Base-by-base conservation (phyloP, 1,140 invertebrate species). In the Neodiprion fabricii region DNA sequence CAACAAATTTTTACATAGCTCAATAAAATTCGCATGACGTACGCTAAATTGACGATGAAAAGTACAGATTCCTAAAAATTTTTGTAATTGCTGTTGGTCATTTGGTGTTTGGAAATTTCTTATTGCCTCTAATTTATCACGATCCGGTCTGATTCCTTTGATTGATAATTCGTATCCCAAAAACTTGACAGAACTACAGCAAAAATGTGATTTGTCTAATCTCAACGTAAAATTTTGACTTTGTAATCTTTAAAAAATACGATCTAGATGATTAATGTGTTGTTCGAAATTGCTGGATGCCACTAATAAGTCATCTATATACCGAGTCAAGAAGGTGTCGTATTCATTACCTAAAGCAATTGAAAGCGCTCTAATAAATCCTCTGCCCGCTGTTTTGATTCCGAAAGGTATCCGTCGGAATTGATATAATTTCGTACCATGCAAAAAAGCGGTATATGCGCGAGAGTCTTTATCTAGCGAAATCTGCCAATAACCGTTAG, bases 401-500 rank as follows among this genome's bases (percentile, higher is more conserved):
- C 61, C 61, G 17, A 65, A 65, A 14, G 61, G 61, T 14, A 65
- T 65, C 17, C 61, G 12, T 11, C 67, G 40, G 40, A 69, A 69
- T 17, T 69, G 67, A 23, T 69, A 69, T 69, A 9, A 69, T 69
- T 21, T 69, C 5, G 67, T 23, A 69, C 67, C 71, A 66, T 73
- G 48, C 9, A 72, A 47, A 73, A 81, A 82, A 8, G 80, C 78
- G 0, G 80, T 80, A 0, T 78, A 74, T 9, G 71, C 21, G 12
- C 61, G 76, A 1, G 49, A 70, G 0, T 50, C n/a, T 11, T 72
- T 8, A 0, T 75, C 74, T 48, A 82, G 10, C 0, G 73, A 67
- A 8, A 79, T 72, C 65, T 83, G 80, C 78, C 78, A 81, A 69
- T 79, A 82, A 10, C 78, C 78, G 11, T 47, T 49, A 11, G 66